Evolutionary conservation across 1,140 invertebrate species (phyloP).

Genomic region (Gryllus bimaculatus): DNA sequence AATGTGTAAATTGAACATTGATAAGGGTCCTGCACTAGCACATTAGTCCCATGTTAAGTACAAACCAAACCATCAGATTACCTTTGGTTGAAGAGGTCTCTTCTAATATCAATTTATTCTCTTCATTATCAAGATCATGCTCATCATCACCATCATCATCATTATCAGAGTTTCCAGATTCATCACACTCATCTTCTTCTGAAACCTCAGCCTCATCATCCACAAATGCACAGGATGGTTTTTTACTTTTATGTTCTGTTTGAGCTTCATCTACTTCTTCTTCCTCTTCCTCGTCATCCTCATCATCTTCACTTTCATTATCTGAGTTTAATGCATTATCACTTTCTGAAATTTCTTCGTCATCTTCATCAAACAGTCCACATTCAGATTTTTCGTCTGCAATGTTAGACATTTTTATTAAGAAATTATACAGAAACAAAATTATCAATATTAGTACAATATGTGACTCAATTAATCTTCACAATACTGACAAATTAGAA

Average conservation of each 20-base stretch:
- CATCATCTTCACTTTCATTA: background rate
- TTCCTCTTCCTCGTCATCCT: background rate
- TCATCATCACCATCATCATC: too few species aligned
- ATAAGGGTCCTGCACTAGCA: too few species aligned
- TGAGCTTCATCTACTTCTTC: background rate
- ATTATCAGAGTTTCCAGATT: background rate
- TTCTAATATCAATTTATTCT: too few species aligned
- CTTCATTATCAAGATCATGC: too few species aligned
- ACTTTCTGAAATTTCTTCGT: background rate
- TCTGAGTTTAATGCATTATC: too few species aligned
- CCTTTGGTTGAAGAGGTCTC: too few species aligned
- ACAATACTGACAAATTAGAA: too few species aligned
- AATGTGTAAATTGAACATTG: too few species aligned
- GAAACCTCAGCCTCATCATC: background rate
- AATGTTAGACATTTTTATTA: background rate
- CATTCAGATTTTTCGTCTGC: background rate
- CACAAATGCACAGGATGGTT: background rate
- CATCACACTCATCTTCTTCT: background rate
- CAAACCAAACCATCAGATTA: too few species aligned
- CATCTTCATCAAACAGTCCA: background rate
- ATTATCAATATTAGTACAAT: too few species aligned
- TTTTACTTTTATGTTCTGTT: background rate
- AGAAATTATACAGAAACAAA: background rate
- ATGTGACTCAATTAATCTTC: too few species aligned
- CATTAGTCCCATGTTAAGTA: too few species aligned